Conservation (phyloP, 1,140 invertebrate genomes). For the Oreohelix idahoensis region DNA sequence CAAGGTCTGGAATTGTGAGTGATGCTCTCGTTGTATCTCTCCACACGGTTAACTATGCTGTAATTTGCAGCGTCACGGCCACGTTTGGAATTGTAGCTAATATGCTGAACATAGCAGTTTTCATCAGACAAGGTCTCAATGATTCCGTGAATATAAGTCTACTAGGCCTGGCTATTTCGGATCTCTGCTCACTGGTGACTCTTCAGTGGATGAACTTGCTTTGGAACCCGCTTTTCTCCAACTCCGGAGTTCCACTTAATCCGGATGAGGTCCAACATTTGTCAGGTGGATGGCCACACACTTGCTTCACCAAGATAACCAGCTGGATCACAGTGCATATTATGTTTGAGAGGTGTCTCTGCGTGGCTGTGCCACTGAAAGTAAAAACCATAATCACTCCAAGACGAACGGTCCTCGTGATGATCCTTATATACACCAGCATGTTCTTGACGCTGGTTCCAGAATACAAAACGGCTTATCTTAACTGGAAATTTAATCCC, state of each 20-base stretch:
- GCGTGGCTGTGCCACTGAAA: background rate
- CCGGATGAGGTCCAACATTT: background rate
- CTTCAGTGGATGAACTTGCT: background rate
- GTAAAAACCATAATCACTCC: background rate
- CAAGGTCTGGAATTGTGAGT: background rate
- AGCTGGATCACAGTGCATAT: slow-evolving; percentile 19
- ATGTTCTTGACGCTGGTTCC: background rate
- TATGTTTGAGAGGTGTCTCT: slow-evolving; percentile 2
- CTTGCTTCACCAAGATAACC: background rate
- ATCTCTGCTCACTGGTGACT: background rate
- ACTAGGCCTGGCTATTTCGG: background rate
- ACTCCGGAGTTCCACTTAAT: background rate
- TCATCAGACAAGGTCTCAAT: background rate
- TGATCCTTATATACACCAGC: background rate
- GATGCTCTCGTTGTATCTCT: background rate
- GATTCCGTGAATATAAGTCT: slow-evolving; percentile 20
- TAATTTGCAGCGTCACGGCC: background rate
- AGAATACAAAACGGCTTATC: background rate
- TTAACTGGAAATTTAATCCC: background rate
- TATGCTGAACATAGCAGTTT: background rate
- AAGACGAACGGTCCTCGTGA: background rate
- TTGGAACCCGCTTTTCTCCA: slow-evolving; percentile 5
- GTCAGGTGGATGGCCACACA: background rate
- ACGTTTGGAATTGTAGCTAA: background rate
- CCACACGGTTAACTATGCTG: background rate